phyloP scores from a whole-genome alignment of 2,888 invertebrate species.

The Apoderus coryli region DNA sequence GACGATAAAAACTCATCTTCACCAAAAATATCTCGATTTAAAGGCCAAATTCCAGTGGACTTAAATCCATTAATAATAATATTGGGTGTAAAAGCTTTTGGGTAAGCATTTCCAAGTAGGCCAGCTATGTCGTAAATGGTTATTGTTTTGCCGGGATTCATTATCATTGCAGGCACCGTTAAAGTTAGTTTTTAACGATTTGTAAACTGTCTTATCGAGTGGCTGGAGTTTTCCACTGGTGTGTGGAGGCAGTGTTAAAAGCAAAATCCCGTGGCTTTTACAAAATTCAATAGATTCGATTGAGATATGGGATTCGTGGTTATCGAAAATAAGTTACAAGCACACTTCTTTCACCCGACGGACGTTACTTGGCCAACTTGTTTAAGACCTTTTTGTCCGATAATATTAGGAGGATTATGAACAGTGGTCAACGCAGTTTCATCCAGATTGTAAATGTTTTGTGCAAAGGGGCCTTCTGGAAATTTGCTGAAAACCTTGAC shows the following conservation, averaged over 20 bases:
- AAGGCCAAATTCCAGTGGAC: slow-evolving; percentile 7
- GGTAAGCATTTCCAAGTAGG: slow-evolving; percentile 8
- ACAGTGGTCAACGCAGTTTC: too few species aligned
- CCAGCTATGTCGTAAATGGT: slow-evolving; percentile 8
- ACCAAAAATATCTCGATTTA: slow-evolving; percentile 7
- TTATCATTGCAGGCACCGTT: slow-evolving; percentile 6
- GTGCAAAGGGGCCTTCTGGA: too few species aligned
- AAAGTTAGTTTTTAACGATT: slow-evolving; percentile 10
- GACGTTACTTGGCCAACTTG: too few species aligned
- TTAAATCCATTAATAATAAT: slow-evolving; percentile 10
- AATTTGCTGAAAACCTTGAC: too few species aligned
- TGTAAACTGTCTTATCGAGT: slow-evolving; percentile 10
- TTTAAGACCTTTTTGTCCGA: too few species aligned
- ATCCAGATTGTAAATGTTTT: too few species aligned
- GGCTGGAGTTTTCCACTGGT: slow-evolving; percentile 12
- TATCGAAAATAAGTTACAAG: too few species aligned
- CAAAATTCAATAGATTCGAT: slow-evolving; percentile 6
- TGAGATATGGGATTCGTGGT: slow-evolving; percentile 7
- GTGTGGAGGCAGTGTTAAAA: slow-evolving; percentile 9
- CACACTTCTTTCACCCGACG: too few species aligned
- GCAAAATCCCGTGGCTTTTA: too few species aligned
- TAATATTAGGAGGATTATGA: too few species aligned
- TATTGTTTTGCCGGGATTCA: slow-evolving; percentile 8
- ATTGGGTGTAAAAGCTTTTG: slow-evolving; percentile 7
- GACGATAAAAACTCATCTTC: slow-evolving; percentile 10